Percentiles rank a stretch among this genome's conserved stretches.
phyloP scores from a whole-genome alignment of 2,113 vertebrate species.

The Corapipo altera region DNA sequence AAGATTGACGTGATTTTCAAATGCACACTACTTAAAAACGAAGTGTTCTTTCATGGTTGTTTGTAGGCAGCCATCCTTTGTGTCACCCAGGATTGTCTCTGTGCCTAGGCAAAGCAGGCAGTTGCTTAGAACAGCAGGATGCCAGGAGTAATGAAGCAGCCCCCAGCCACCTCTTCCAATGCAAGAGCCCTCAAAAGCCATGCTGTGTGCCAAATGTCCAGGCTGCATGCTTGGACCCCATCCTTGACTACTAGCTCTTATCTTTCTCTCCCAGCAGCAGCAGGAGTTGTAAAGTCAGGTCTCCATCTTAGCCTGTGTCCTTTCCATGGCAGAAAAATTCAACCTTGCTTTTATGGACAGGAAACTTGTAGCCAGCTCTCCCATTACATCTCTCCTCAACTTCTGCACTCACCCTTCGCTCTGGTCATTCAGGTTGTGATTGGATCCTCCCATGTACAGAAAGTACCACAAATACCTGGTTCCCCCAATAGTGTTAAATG shows the following conservation, averaged over 20 bases:
- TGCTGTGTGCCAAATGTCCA: background rate
- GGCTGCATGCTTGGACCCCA: rapidly evolving
- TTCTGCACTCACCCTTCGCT: background rate
- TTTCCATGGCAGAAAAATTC: background rate
- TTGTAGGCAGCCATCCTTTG: background rate
- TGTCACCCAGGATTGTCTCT: background rate
- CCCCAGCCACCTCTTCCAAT: background rate
- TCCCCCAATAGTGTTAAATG: background rate
- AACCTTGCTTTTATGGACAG: background rate
- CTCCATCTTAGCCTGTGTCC: background rate
- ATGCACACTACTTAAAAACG: background rate
- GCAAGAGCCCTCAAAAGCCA: background rate
- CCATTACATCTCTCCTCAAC: background rate
- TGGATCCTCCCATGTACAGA: rapidly evolving
- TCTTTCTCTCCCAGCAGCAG: background rate
- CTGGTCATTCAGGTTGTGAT: background rate
- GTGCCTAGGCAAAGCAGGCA: background rate
- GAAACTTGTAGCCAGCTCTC: background rate
- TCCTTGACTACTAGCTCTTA: background rate
- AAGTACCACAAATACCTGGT: rapidly evolving
- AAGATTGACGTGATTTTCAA: background rate
- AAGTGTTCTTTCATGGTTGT: background rate
- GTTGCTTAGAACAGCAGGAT: background rate
- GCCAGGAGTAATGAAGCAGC: background rate
- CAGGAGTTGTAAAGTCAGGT: background rate